phyloP scores from a whole-genome alignment of 2,888 invertebrate species.

The Entomobrya proxima region DNA sequence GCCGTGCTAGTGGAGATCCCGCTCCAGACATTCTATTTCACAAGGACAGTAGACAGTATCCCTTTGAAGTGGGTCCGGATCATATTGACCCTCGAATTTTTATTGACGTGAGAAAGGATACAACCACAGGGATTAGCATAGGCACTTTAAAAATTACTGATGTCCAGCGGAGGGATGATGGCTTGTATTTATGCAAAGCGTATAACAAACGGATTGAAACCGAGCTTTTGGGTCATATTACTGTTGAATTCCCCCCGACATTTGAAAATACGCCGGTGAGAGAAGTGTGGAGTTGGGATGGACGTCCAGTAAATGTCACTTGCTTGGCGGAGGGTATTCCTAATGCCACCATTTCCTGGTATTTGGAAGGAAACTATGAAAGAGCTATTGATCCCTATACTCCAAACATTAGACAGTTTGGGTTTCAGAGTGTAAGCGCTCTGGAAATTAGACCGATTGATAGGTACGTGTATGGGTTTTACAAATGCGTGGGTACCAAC shows the following conservation, averaged over 20 bases:
- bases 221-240: constrained; percentile 87
- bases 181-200: constrained; percentile 88
- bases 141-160: constrained; percentile 84
- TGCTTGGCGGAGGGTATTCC: constrained; percentile 91
- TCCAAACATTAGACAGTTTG: constrained; percentile 81
- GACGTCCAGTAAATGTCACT: constrained; percentile 87
- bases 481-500: constrained; percentile 90
- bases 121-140: constrained; percentile 79
- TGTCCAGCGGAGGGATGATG: constrained; percentile 86
- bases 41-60: constrained; percentile 83
- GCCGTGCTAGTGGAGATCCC: constrained; percentile 86
- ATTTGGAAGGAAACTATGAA: constrained; percentile 78
- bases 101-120: constrained; percentile 77
- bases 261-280: constrained; percentile 83
- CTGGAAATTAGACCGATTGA: constrained; percentile 82
- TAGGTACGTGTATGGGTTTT: constrained; percentile 83
- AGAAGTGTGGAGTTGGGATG: constrained; percentile 90
- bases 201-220: constrained; percentile 78
- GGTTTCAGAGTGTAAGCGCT: constrained; percentile 85
- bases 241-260: constrained; percentile 88
- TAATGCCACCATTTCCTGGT: constrained; percentile 94
- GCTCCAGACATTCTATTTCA: constrained; percentile 87
- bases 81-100: constrained; percentile 84
- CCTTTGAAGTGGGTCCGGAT: constrained; percentile 81
- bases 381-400: constrained; percentile 77